Evolutionary conservation across 2,113 vertebrate species (phyloP).

Genomic region (Corythaeola cristata): DNA sequence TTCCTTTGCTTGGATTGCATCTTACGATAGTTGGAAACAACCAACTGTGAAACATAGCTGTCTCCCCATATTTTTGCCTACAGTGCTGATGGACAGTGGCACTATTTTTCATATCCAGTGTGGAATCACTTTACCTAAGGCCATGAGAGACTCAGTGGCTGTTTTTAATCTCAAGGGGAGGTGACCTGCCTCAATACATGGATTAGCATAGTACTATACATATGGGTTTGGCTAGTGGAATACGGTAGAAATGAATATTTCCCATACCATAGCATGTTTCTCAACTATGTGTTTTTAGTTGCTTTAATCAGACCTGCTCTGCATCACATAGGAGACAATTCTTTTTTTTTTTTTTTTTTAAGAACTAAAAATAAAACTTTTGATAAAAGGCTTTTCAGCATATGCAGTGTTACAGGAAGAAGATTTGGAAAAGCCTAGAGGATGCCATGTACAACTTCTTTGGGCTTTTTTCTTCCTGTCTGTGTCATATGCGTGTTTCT

Average conservation of each 20-base stretch:
- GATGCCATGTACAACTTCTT: neutral
- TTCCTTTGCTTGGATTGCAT: neutral
- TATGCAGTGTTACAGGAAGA: neutral
- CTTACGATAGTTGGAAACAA: neutral
- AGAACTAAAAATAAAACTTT: neutral
- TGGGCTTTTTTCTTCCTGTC: neutral
- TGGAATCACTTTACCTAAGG: neutral
- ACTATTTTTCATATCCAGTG: neutral
- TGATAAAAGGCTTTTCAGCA: neutral
- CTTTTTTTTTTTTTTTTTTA: neutral
- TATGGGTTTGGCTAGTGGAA: neutral
- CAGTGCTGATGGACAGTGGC: neutral
- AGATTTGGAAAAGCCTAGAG: neutral
- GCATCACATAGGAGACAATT: neutral
- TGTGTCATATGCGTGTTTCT: neutral
- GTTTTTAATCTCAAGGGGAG: neutral
- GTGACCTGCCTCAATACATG: neutral
- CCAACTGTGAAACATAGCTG: neutral
- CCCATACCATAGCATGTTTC: no score
- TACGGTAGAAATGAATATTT: neutral
- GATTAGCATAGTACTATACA: neutral
- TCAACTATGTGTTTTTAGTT: neutral
- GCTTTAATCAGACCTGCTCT: no score
- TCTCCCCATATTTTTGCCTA: neutral
- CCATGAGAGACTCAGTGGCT: fast-evolving